These are phyloP conservation scores for Melanotaenia pygmaea DNA, from an alignment of 2,797 vertebrate genomes.

Conservation along the genomic window DNA sequence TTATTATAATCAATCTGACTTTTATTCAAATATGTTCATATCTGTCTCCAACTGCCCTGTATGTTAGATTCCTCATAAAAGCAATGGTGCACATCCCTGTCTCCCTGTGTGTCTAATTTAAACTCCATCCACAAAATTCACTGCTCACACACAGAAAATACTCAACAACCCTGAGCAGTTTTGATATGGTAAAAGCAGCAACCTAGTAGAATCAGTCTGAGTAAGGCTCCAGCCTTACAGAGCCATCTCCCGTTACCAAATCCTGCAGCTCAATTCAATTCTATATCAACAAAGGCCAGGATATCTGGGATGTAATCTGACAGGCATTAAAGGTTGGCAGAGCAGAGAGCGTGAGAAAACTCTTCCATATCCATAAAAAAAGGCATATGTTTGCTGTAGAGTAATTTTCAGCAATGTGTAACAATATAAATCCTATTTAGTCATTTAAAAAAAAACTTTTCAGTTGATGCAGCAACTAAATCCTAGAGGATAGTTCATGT, in stretches of 20 bases:
- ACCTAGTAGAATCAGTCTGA: slow-evolving; percentile 47
- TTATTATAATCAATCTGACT: neutral
- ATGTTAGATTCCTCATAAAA: slow-evolving; percentile 33
- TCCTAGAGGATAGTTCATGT: neutral
- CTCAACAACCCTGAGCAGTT: slow-evolving; percentile 40
- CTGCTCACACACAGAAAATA: slow-evolving; percentile 30
- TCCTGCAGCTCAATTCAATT: slow-evolving; percentile 76
- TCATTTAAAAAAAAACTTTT: neutral
- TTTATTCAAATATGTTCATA: neutral
- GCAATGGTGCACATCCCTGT: slow-evolving; percentile 7
- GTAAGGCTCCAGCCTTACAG: slow-evolving; percentile 42
- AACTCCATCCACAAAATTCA: slow-evolving; percentile 30
- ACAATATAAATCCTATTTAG: no score
- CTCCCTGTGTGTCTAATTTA: slow-evolving; percentile 29
- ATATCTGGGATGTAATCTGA: slow-evolving; percentile 59
- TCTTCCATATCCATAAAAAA: slow-evolving; percentile 38
- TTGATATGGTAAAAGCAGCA: slow-evolving; percentile 50
- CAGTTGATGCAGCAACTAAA: neutral
- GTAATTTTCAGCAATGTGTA: no score
- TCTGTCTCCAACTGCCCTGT: neutral
- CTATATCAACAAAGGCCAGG: slow-evolving; percentile 66
- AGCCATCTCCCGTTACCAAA: slow-evolving; percentile 66
- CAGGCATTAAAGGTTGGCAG: slow-evolving; percentile 62
- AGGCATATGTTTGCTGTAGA: slow-evolving; percentile 5
- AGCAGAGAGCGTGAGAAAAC: slow-evolving; percentile 31